Evolutionary conservation across 2,888 invertebrate genomes (phyloP), one percentile per base, ranked within the genome.

Genomic region (Cabera pusaria): DNA sequence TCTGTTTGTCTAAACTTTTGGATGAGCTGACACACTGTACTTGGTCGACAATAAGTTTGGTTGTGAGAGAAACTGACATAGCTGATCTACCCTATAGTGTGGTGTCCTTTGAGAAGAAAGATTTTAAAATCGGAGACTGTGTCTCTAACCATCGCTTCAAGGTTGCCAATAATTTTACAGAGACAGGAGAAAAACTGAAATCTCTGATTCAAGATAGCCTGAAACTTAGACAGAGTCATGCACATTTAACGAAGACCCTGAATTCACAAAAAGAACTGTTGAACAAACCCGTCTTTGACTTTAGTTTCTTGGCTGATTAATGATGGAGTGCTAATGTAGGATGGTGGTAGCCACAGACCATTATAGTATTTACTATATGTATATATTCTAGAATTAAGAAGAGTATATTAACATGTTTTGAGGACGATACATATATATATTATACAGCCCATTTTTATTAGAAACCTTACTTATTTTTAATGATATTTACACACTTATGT

Each of bases 41-140:
- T 37, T 88, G 89, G 87, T 68, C 77, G 6, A 84, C 86, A 2
- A 78, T 87, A 34, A 82, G 74, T 50, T 24, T 81, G n/a, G 68
- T 76, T 4, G 67, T 76, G 1, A 75, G 67, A 49, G 80, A 85
- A 58, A 68, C 77, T 3, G 77, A 77, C 14, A 70, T 77, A 12
- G 65, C 72, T 2, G 76, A 85, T 37, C 62, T 86, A 6, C 88
- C 88, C 1, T 84, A 86, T 45, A 85, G 84, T 72, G 82, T 85
- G 2, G 77, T 87, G 0, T 83, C 85, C n/a, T 83, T 80, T 54
- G 79, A 86, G 33, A 86, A 88, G 47, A 72, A 73, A 49, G 82
- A 86, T 41, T 88, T 89, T 49, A 85, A 82, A 51, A 75, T 90
- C 44, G 89, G 88, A n/a, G 81, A 83, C 40, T 59, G 79, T 1